Evolutionary conservation across 2,797 vertebrate species (phyloP).

Genomic region (Vespertilio murinus): DNA sequence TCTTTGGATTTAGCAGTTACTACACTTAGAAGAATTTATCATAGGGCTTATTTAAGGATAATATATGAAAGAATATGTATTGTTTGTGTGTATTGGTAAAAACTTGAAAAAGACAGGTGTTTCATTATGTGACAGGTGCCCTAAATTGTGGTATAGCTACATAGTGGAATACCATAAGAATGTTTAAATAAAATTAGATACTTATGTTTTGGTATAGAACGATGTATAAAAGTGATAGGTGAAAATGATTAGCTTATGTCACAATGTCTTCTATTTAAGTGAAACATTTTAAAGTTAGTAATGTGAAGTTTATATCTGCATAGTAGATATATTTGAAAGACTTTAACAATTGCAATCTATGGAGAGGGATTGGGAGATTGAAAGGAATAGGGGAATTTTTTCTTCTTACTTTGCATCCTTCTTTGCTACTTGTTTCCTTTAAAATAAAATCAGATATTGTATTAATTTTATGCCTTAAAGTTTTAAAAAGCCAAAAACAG

Average conservation of each 20-base stretch:
- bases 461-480: background rate
- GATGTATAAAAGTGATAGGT: background rate
- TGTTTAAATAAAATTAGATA: constrained; percentile 1
- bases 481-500: background rate
- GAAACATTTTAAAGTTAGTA: background rate
- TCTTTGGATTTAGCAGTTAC: background rate
- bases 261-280: background rate
- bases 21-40: constrained; percentile 8
- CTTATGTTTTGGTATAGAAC: constrained; percentile 2
- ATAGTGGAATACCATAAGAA: background rate
- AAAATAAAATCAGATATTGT: background rate
- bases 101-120: background rate
- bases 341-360: background rate
- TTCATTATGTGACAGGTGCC: background rate
- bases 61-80: background rate
- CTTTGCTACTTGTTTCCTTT: background rate
- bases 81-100: background rate
- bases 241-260: background rate
- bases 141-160: background rate
- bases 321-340: background rate
- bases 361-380: background rate
- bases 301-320: background rate
- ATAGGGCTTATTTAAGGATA: background rate
- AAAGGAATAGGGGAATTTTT: background rate
- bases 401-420: background rate